Percentiles rank a stretch among this genome's conserved stretches.
Evolutionary conservation across 1,140 invertebrate genomes (phyloP).

Genomic region (Colletes gigas): DNA sequence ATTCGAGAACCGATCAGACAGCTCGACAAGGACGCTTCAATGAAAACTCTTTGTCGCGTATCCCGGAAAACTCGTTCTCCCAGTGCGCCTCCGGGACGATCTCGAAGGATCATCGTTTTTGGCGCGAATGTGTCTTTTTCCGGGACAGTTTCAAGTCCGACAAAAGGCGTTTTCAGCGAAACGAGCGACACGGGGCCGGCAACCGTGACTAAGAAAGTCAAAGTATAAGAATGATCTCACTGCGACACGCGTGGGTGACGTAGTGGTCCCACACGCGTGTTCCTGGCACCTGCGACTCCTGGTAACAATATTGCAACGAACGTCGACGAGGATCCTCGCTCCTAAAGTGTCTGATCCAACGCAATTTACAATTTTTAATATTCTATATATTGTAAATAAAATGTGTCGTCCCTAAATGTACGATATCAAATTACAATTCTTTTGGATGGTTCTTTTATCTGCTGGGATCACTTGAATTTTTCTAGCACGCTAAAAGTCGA

Average conservation of each 20-base stretch:
- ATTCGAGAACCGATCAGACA: not conserved
- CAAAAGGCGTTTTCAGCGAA: slow-evolving; percentile 42
- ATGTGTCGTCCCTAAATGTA: too few relatives aligned
- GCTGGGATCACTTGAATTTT: too few relatives aligned
- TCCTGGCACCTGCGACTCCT: slow-evolving; percentile 55
- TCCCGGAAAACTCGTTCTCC: slow-evolving; percentile 8
- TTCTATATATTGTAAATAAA: too few relatives aligned
- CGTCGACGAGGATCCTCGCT: slow-evolving; percentile 20
- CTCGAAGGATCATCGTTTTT: slow-evolving; percentile 18
- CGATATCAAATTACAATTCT: too few relatives aligned
- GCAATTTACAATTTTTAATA: too few relatives aligned
- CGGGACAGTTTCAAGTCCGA: not conserved
- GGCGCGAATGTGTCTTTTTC: slow-evolving; percentile 4
- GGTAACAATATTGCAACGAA: slow-evolving; percentile 42
- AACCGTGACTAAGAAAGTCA: slow-evolving; percentile 63
- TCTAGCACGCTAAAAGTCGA: too few relatives aligned
- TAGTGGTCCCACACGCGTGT: slow-evolving; percentile 68
- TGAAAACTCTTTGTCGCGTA: slow-evolving; percentile 16
- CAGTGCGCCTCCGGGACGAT: too few relatives aligned
- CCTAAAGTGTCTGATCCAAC: too few relatives aligned
- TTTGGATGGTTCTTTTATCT: too few relatives aligned
- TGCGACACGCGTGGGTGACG: slow-evolving; percentile 71
- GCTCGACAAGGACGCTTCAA: slow-evolving; percentile 27
- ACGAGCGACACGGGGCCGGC: slow-evolving; percentile 38
- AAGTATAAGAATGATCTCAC: slow-evolving; percentile 75